Percentiles rank a stretch among this genome's conserved stretches.
Evolutionary conservation across 1,140 invertebrate genomes (phyloP).

Genomic region (Paracyclopina nana): DNA sequence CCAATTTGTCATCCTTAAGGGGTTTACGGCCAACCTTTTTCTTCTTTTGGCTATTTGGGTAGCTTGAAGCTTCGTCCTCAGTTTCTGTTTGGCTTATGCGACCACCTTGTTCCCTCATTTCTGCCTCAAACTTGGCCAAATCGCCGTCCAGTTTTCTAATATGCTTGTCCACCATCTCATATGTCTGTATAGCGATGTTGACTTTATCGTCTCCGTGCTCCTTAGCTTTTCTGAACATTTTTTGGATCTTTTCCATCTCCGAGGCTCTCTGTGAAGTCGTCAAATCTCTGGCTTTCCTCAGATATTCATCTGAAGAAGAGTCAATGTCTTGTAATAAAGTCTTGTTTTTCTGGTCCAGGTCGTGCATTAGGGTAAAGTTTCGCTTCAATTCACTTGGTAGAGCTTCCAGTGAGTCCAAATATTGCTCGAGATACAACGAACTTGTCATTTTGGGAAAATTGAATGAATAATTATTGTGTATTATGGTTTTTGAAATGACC

Average conservation of each 20-base stretch:
- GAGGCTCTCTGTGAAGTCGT: slow-evolving; percentile 56
- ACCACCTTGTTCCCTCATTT: slow-evolving; percentile 54
- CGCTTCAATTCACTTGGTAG: slow-evolving; percentile 79
- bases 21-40: slow-evolving; percentile 19
- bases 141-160: slow-evolving; percentile 86
- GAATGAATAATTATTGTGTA: too few relatives aligned
- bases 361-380: slow-evolving; percentile 87
- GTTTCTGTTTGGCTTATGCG: slow-evolving; percentile 8
- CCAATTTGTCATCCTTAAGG: slow-evolving; percentile 34
- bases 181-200: slow-evolving; percentile 89
- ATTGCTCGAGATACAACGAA: slow-evolving; percentile 13
- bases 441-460: too few relatives aligned
- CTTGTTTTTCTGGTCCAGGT: slow-evolving; percentile 46
- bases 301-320: slow-evolving; percentile 59
- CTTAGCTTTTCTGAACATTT: slow-evolving; percentile 69
- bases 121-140: slow-evolving; percentile 81
- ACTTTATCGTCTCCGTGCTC: slow-evolving; percentile 93
- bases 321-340: slow-evolving; percentile 76
- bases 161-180: slow-evolving; percentile 94
- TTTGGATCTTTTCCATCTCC: slow-evolving; percentile 56
- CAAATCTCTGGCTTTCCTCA: slow-evolving; percentile 40
- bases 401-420: slow-evolving; percentile 45
- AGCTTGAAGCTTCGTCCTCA: slow-evolving; percentile 3
- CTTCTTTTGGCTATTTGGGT: slow-evolving; percentile 1
- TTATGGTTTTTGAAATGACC: too few relatives aligned